Conservation (phyloP, 2,113 vertebrate species). For the Brachirus orientalis region DNA sequence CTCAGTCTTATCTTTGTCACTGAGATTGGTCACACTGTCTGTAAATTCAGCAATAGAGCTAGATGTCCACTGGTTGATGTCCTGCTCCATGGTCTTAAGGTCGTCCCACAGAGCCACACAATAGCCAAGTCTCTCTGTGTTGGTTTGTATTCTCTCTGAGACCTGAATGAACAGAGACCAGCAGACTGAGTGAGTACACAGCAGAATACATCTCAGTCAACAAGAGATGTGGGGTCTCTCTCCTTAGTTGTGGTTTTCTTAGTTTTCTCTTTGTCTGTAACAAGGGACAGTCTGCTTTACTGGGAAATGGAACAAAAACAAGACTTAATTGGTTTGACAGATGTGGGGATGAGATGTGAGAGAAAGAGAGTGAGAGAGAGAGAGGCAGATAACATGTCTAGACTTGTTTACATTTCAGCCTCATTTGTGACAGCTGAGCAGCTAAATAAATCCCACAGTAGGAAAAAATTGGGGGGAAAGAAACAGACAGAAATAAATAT, state of each 20-base stretch:
- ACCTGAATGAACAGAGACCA: slow-evolving; percentile 75
- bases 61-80: slow-evolving; percentile 88
- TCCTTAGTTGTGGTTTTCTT: slow-evolving; percentile 33
- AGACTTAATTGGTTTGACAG: slow-evolving; percentile 74
- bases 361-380: slow-evolving; percentile 49
- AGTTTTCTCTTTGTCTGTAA: slow-evolving; percentile 36
- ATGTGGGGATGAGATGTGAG: slow-evolving; percentile 61
- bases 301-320: slow-evolving; percentile 50
- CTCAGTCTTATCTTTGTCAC: slow-evolving; percentile 81
- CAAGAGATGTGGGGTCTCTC: slow-evolving; percentile 4
- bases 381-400: slow-evolving; percentile 71
- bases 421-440: slow-evolving; percentile 69
- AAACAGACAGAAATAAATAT: slow-evolving; percentile 34
- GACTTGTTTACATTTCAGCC: slow-evolving; percentile 73
- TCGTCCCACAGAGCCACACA: slow-evolving; percentile 90
- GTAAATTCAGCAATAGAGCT: slow-evolving; percentile 84
- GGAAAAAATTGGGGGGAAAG: background rate
- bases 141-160: slow-evolving; percentile 91
- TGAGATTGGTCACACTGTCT: slow-evolving; percentile 82
- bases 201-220: slow-evolving; percentile 46
- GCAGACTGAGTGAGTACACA: slow-evolving; percentile 2
- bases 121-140: slow-evolving; percentile 82
- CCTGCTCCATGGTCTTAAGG: slow-evolving; percentile 84
- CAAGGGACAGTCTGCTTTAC: slow-evolving; percentile 41
- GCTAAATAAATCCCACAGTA: slow-evolving; percentile 49